Percentiles rank a stretch among this genome's conserved stretches.
phyloP scores from a whole-genome alignment of 1,140 invertebrate genomes.

The Drosophila oshimai region DNA sequence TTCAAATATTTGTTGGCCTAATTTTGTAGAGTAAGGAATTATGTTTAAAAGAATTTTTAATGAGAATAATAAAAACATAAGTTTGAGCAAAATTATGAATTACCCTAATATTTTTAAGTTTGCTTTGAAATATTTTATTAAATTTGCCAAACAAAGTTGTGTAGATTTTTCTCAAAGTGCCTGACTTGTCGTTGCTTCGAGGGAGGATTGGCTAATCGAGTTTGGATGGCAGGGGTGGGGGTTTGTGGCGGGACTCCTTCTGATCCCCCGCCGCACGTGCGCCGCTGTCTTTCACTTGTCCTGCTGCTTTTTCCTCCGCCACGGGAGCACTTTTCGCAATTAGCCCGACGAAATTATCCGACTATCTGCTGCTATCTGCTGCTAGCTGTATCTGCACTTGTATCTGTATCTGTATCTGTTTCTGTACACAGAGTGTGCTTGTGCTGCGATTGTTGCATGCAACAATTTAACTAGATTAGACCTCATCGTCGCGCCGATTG shows the following conservation, averaged over 20 bases:
- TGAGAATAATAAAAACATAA: too few species aligned
- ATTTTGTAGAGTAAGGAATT: too few species aligned
- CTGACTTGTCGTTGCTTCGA: constrained; percentile 5
- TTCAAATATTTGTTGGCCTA: too few species aligned
- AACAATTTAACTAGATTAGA: constrained; percentile 77
- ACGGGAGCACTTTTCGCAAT: constrained; percentile 77
- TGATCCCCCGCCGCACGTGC: constrained; percentile 62
- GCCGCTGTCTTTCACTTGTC: constrained; percentile 72
- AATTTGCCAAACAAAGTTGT: not conserved
- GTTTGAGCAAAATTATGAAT: too few species aligned
- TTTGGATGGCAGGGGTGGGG: not conserved
- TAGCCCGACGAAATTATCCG: constrained; percentile 67
- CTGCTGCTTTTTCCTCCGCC: constrained; percentile 36
- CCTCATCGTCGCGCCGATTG: constrained; percentile 64
- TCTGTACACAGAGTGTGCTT: constrained; percentile 1
- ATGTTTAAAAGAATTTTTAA: too few species aligned
- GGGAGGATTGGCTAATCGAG: constrained; percentile 26
- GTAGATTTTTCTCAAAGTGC: not conserved
- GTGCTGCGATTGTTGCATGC: constrained; percentile 68
- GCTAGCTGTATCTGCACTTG: constrained; percentile 41
- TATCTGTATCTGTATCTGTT: constrained; percentile 30
- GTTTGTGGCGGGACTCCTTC: not conserved
- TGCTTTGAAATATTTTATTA: not conserved
- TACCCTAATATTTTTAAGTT: not conserved
- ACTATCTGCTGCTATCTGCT: constrained; percentile 27